Base-by-base conservation (phyloP, 1,140 invertebrate species). In the Muscidifurax raptorellus region DNA sequence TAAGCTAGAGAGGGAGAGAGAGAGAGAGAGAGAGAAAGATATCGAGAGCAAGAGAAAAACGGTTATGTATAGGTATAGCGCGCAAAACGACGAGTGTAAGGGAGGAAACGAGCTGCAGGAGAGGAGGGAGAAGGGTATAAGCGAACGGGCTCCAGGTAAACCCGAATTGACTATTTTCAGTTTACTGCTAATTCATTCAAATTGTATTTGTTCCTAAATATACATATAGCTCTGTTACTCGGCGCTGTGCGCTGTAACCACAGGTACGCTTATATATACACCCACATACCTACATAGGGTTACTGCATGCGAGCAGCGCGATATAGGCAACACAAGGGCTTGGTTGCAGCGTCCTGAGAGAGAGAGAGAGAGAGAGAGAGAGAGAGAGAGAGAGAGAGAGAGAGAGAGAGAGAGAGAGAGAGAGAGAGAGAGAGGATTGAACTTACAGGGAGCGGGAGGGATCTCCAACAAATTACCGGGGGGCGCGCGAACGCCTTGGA, bases 131-230 rank as follows among this genome's bases (percentile, higher is more conserved):
- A 27, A 27, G 22, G 32, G 36, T 22, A n/a, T n/a, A 27, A 75
- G 32, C 27, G 80, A 52, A 75, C 78, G 78, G 85, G 78, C 85
- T 25, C 86, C 86, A 87, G 87, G 86, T 90, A 87, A 88, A 84
- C 86, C 85, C 83, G 72, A 86, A 89, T 90, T 86, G 89, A 86
- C 88, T 86, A 90, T 90, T 91, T 89, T 87, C 87, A 88, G 86
- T 90, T 92, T 92, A 91, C 88, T 92, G 91, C 91, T 91, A 91
- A 91, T 92, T 92, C 90, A 91, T 92, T 92, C 91, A 92, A 91
- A 92, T 92, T 92, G 90, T 89, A 90, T 92, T 91, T 91, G 91
- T 90, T 90, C 88, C 82, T 80, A 88, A 90, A 91, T 91, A 90
- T 88, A 90, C 86, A 86, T 89, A 85, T 89, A 85, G 84, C 87